Conservation (phyloP, 2,888 invertebrate species). For the Drosophila incognita region DNA sequence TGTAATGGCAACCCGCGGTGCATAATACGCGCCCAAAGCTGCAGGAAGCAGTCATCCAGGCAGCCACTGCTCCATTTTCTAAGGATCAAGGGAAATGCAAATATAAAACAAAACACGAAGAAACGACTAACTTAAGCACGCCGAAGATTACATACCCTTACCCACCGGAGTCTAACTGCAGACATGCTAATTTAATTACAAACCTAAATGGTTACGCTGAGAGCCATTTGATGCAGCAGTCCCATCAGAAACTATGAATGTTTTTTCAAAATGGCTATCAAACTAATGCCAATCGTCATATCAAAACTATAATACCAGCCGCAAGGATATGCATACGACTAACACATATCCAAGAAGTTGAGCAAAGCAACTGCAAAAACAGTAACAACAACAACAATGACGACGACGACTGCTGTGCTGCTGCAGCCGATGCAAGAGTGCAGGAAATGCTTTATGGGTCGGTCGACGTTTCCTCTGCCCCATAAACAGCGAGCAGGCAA, state of each 20-base stretch:
- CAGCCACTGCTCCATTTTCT: slow-evolving; percentile 73
- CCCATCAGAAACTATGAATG: not conserved
- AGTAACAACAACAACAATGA: slow-evolving; percentile 7
- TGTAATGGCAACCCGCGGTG: slow-evolving; percentile 57
- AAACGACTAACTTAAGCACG: not conserved
- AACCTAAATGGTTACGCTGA: not conserved
- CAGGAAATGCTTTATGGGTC: slow-evolving; percentile 79
- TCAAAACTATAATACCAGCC: not conserved
- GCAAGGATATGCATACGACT: not conserved
- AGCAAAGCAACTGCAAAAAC: slow-evolving; percentile 33
- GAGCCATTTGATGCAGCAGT: not conserved
- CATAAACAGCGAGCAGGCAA: slow-evolving; percentile 72
- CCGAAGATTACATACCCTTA: not conserved
- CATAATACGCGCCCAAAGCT: slow-evolving; percentile 37
- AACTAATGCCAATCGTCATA: not conserved
- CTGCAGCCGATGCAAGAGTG: slow-evolving; percentile 70
- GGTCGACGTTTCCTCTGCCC: slow-evolving; percentile 65
- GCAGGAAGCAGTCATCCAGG: slow-evolving; percentile 51
- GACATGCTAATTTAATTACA: not conserved
- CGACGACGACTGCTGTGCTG: slow-evolving; percentile 17
- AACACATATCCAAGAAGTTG: slow-evolving; percentile 48
- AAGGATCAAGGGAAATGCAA: slow-evolving; percentile 45
- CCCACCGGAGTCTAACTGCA: not conserved
- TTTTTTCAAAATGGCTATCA: not conserved
- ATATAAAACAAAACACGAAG: slow-evolving; percentile 4